Percentiles rank a stretch among this genome's conserved stretches.
phyloP scores from a whole-genome alignment of 2,113 vertebrate species.

The Cairina moschata region DNA sequence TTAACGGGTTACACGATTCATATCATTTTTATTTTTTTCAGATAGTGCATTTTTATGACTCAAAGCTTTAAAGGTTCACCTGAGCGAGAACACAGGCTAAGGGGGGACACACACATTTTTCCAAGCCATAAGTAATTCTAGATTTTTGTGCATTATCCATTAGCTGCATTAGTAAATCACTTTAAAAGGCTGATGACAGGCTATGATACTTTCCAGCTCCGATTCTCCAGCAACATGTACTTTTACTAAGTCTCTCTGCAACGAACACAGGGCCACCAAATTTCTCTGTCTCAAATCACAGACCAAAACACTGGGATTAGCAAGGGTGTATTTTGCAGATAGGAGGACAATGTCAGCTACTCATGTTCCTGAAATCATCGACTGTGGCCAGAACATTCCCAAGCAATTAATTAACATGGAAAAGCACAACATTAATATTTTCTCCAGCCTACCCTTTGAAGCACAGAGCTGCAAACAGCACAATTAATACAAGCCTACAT shows the following conservation, averaged over 20 bases:
- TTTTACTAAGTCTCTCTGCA: not conserved
- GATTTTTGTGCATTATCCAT: not conserved
- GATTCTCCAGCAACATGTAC: not conserved
- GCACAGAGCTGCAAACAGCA: not conserved
- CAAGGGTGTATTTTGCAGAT: accelerated
- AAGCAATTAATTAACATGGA: not conserved
- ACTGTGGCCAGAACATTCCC: not conserved
- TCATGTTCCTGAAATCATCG: not conserved
- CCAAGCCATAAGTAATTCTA: not conserved
- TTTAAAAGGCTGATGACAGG: not conserved
- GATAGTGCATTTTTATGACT: not conserved
- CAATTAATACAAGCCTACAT: not conserved
- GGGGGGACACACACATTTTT: not conserved
- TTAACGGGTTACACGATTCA: not conserved
- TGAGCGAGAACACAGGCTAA: not conserved
- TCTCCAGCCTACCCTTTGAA: not conserved
- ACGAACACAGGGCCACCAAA: not conserved
- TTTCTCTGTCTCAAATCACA: not conserved
- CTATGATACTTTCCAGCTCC: not conserved
- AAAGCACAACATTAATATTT: not conserved
- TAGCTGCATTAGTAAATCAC: not conserved
- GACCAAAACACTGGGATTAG: not conserved
- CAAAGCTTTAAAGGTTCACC: not conserved
- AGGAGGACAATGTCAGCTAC: not conserved
- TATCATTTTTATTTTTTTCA: too few relatives aligned